Conservation (phyloP, 2,797 vertebrate species). For the Acipenser transmontanus region DNA sequence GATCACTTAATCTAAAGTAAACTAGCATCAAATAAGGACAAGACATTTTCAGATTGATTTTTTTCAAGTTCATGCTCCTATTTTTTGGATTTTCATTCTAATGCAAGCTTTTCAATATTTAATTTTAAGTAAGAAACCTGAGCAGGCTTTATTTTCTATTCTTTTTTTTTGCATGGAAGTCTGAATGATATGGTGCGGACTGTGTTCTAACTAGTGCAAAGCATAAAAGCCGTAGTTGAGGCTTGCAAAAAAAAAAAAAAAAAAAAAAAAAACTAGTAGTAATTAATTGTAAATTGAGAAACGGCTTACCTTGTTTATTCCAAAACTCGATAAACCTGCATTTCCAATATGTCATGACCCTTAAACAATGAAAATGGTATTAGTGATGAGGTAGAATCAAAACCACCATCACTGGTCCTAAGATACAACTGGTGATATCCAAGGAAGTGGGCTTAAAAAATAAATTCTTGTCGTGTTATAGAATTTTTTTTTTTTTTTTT, state of each 20-base stretch:
- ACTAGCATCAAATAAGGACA: conserved; percentile 8
- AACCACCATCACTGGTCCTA: conserved; percentile 48
- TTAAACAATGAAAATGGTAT: conserved; percentile 45
- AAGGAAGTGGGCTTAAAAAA: conserved; percentile 15
- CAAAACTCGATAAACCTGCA: conserved; percentile 70
- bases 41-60: conserved; percentile 21
- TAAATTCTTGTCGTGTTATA: conserved; percentile 39
- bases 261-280: conserved; percentile 33
- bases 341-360: conserved; percentile 33
- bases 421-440: conserved; percentile 62
- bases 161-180: conserved; percentile 32
- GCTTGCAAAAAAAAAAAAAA: conserved; percentile 18
- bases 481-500: conserved; percentile 28
- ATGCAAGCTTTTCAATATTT: conserved; percentile 44
- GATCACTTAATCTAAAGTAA: background rate
- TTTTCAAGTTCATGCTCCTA: conserved; percentile 24
- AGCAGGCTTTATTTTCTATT: conserved; percentile 45
- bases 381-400: conserved; percentile 57
- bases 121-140: conserved; percentile 58
- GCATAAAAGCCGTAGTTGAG: conserved; percentile 33
- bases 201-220: conserved; percentile 19
- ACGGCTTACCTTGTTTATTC: conserved; percentile 57
- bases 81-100: conserved; percentile 37
- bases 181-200: conserved; percentile 3
- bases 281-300: conserved; percentile 85